Evolutionary conservation across 2,797 vertebrate species (phyloP), one percentile per base, ranked within the genome.

Genomic region (Mormyrops attenuatus): DNA sequence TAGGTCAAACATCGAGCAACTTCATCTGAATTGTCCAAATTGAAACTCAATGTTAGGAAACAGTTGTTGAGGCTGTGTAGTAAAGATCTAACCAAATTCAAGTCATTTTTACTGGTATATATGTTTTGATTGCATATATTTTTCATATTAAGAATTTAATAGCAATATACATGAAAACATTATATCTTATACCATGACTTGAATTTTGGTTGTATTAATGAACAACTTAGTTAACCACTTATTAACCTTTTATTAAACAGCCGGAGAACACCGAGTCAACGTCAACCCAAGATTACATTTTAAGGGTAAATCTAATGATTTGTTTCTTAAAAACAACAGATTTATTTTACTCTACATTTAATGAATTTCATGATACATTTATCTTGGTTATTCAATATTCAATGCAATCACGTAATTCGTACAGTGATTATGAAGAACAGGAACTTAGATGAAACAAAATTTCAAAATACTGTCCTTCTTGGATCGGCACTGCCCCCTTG

Each of bases 401-500:
- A 77, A 69, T 30, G 26, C 63, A 69, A 34, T 69, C 26, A 69
- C 15, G 69, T 20, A 77, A 41, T 38, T 41, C 13, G 13, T 41
- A 41, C 38, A 38, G 17, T 41, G 13, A 77, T 41, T 6, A 20
- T 41, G 30, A 77, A 77, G 15, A 77, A 20, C 38, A 4, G 34
- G 38, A 77, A 41, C 38, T 77, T 38, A 2, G 5, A 77, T 17
- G 34, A 77, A 41, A 41, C 69, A 41, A 15, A 15, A 41, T 20
- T 17, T 41, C 4, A 41, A 77, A 49, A 38, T 2, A 47, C 53
- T 49, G 82, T 82, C 41, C 55, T 85, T 44, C n/a, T 41, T 55
- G 57, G 84, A 89, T 20, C 69, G 17, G 55, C 82, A 73, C 84
- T 87, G 89, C 89, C 89, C 89, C 47, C 89, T 87, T 38, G 89